phyloP scores from a whole-genome alignment of 1,140 invertebrate genomes.

The Drosophila subpulchrella region DNA sequence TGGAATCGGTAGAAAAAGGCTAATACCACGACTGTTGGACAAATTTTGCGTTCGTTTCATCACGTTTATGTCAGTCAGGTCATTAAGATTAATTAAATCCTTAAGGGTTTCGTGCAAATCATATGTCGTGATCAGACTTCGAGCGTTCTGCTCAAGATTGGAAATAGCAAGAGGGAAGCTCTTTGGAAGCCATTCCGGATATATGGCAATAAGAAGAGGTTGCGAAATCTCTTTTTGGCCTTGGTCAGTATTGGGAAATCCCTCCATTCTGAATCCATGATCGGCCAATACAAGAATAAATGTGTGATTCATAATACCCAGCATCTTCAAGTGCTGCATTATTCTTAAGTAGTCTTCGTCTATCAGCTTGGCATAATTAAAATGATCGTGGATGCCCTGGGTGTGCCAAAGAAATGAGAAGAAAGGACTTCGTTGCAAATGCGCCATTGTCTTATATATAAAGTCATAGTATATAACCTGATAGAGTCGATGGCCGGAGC shows the following conservation, averaged over 20 bases:
- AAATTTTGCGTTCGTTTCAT: too few relatives aligned
- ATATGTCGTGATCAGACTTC: slow-evolving; percentile 91
- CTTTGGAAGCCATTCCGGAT: not conserved
- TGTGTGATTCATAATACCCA: not conserved
- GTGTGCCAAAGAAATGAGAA: not conserved
- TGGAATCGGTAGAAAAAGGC: too few relatives aligned
- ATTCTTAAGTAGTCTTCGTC: not conserved
- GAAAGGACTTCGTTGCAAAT: not conserved
- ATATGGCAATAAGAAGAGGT: slow-evolving; percentile 3
- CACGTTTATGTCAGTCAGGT: not conserved
- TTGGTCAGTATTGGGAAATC: too few relatives aligned
- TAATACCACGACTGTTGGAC: too few relatives aligned
- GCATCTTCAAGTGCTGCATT: not conserved
- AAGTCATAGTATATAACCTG: not conserved
- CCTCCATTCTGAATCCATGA: not conserved
- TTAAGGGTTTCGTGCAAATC: slow-evolving; percentile 89
- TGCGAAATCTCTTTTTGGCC: slow-evolving; percentile 14
- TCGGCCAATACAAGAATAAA: not conserved
- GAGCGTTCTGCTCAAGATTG: slow-evolving; percentile 89
- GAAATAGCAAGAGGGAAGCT: slow-evolving; percentile 61
- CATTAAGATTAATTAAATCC: slow-evolving; percentile 86
- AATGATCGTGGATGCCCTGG: not conserved
- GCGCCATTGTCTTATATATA: not conserved
- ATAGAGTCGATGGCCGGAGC: not conserved
- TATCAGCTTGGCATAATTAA: not conserved